Percentiles rank a stretch among this genome's conserved stretches.
These are phyloP conservation scores for Riptortus pedestris DNA, from an alignment of 1,140 invertebrate genomes.

Conservation along the genomic window DNA sequence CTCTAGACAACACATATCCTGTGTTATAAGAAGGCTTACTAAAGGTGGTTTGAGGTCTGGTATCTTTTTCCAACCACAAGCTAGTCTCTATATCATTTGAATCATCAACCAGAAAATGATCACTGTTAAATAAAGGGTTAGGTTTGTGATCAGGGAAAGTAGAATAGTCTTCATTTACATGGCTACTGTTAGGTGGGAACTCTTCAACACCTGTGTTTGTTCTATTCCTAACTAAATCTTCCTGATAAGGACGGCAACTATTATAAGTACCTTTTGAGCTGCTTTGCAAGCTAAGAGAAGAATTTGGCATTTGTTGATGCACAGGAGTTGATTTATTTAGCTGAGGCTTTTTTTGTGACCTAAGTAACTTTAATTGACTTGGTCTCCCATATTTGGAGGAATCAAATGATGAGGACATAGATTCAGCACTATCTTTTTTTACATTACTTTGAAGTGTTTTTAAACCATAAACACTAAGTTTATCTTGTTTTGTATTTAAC, in stretches of 20 bases:
- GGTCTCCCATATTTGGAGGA: neutral
- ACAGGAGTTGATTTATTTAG: neutral
- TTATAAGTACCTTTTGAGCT: neutral
- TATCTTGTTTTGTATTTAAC: neutral
- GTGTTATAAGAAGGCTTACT: neutral
- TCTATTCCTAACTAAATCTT: neutral
- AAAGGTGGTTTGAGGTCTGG: neutral
- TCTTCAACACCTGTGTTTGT: neutral
- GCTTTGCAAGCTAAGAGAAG: neutral
- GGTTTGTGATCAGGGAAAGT: neutral
- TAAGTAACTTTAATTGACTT: neutral
- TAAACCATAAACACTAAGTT: neutral
- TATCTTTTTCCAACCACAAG: neutral
- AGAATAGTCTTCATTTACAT: neutral
- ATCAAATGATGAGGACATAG: no score
- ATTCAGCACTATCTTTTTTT: no score
- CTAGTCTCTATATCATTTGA: neutral
- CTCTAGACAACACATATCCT: neutral
- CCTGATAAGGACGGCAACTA: neutral
- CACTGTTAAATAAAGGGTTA: neutral
- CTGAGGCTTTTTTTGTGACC: neutral
- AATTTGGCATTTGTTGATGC: neutral
- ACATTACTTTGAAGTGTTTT: no score
- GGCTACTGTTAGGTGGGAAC: neutral
- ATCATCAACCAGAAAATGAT: neutral